These are phyloP conservation scores for Semnornis frantzii DNA, from an alignment of 2,113 vertebrate genomes.

Conservation along the genomic window DNA sequence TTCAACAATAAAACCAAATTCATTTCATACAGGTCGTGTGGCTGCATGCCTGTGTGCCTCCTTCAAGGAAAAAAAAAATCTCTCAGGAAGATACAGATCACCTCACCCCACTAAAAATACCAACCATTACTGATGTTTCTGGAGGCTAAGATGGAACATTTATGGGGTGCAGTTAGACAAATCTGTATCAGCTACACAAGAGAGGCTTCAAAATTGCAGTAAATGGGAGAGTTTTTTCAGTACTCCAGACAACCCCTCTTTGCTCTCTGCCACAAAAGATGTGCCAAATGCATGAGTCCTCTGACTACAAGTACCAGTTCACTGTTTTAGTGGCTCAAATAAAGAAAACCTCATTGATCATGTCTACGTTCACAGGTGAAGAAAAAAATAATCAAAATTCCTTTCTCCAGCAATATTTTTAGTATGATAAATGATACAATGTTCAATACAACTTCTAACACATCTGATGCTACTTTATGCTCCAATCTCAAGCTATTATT, in stretches of 20 bases:
- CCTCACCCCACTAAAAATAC: not conserved
- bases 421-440: not conserved
- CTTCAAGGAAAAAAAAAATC: not conserved
- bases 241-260: not conserved
- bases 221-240: not conserved
- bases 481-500: not conserved
- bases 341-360: not conserved
- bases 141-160: not conserved
- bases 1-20: not conserved
- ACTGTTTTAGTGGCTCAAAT: too few species aligned
- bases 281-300: not conserved
- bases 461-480: not conserved
- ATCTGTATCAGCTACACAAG: not conserved
- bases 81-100: not conserved
- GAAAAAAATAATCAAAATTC: not conserved
- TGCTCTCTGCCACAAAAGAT: not conserved
- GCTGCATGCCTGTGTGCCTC: not conserved
- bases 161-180: not conserved
- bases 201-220: not conserved
- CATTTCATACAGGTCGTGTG: not conserved
- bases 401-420: not conserved
- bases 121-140: not conserved
- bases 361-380: not conserved
- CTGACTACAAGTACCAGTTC: not conserved
- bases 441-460: not conserved